These are phyloP conservation scores for Tachysurus vachellii DNA, from an alignment of 2,113 vertebrate genomes.

Conservation along the genomic window DNA sequence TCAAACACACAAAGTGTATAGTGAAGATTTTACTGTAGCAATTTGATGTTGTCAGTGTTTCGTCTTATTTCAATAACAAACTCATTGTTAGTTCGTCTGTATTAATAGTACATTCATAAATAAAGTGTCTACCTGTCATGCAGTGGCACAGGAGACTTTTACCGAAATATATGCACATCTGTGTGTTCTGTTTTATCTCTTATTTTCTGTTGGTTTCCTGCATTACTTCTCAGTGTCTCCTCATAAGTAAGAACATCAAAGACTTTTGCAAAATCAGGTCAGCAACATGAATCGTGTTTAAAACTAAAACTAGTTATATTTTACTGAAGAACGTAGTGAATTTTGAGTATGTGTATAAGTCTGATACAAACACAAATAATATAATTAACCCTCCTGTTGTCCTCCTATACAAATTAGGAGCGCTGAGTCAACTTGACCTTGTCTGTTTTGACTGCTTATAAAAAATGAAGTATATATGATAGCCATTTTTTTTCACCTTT, in stretches of 20 bases:
- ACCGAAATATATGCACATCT: neutral
- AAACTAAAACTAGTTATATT: neutral
- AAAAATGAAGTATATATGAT: too few species aligned
- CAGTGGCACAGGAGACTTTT: neutral
- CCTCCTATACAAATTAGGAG: too few species aligned
- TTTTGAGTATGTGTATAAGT: too few species aligned
- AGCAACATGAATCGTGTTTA: neutral
- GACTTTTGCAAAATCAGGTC: neutral
- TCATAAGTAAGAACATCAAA: neutral
- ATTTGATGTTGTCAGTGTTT: neutral
- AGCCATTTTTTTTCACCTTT: too few species aligned
- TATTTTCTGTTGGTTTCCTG: neutral
- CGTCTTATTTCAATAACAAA: neutral
- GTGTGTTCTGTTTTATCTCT: neutral
- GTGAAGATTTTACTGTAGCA: neutral
- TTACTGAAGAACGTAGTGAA: neutral
- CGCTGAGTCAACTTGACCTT: too few species aligned
- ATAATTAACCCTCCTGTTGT: too few species aligned
- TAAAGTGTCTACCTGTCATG: neutral
- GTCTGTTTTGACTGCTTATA: too few species aligned
- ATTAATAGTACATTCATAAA: neutral
- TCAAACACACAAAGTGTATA: conserved; percentile 11
- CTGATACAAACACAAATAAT: neutral
- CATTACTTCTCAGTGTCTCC: neutral
- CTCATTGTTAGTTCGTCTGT: neutral